Evolutionary conservation across 2,113 vertebrate genomes (phyloP).

Genomic region (Taxidea taxus): DNA sequence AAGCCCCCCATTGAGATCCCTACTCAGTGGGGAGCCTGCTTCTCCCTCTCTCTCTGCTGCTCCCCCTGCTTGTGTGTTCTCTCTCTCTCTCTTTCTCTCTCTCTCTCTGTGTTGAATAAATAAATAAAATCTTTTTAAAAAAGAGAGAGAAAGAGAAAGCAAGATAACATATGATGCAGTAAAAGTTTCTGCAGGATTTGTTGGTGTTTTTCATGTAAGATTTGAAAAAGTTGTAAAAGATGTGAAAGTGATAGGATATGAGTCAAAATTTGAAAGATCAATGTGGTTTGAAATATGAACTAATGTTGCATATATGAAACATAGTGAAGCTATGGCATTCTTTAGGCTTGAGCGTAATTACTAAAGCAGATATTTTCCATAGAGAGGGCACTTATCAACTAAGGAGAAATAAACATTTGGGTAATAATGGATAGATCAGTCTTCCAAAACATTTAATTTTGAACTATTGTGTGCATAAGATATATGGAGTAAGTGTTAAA

Average conservation of each 20-base stretch:
- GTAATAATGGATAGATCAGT: background rate
- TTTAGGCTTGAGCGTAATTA: background rate
- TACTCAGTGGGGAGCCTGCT: too few relatives aligned
- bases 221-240: background rate
- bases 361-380: background rate
- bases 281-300: background rate
- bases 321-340: background rate
- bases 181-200: background rate
- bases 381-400: background rate
- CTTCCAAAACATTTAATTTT: background rate
- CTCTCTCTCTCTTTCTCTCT: too few relatives aligned
- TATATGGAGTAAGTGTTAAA: background rate
- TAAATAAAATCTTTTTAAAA: too few relatives aligned
- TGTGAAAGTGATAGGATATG: background rate
- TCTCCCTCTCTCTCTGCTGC: too few relatives aligned
- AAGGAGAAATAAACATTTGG: background rate
- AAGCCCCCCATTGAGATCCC: too few relatives aligned
- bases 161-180: background rate
- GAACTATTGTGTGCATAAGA: background rate
- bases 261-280: background rate
- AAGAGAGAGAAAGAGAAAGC: background rate
- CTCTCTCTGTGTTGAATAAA: too few relatives aligned
- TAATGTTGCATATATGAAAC: background rate
- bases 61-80: too few relatives aligned
- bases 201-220: background rate